These are phyloP conservation scores for Rhipidura dahli DNA, from an alignment of 2,113 vertebrate species.

Conservation along the genomic window DNA sequence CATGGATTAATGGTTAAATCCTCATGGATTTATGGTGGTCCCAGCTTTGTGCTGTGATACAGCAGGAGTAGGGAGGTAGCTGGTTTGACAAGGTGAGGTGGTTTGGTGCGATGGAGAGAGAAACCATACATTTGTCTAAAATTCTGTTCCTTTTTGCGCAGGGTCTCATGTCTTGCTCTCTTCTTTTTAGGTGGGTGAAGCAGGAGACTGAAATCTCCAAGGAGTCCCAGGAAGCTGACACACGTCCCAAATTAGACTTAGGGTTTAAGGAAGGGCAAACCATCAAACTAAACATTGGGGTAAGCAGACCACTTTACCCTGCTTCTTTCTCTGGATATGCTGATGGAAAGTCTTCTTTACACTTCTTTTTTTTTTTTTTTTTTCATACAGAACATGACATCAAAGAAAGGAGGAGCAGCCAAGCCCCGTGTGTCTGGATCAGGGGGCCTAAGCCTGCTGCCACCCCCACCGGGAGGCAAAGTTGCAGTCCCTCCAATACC, in stretches of 20 bases:
- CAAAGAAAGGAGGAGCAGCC: slow-evolving; percentile 80
- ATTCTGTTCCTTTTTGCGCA: background rate
- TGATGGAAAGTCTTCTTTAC: background rate
- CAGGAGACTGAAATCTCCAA: slow-evolving; percentile 88
- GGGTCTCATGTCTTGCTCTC: background rate
- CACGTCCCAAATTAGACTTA: slow-evolving; percentile 89
- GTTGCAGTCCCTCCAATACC: slow-evolving; percentile 75
- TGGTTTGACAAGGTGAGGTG: background rate
- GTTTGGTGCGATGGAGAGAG: background rate
- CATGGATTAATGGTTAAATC: background rate
- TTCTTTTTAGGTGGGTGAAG: slow-evolving; percentile 87
- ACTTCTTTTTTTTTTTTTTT: background rate
- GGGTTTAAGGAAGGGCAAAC: slow-evolving; percentile 98
- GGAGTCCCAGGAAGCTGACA: slow-evolving; percentile 85
- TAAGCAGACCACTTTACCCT: slow-evolving; percentile 56
- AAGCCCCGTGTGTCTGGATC: slow-evolving; percentile 80
- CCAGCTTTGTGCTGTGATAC: background rate
- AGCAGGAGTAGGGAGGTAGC: background rate
- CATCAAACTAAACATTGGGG: slow-evolving; percentile 96
- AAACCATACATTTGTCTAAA: background rate
- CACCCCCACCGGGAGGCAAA: slow-evolving; percentile 90
- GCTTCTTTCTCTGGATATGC: background rate
- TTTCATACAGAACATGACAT: slow-evolving; percentile 77
- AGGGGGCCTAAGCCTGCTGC: slow-evolving; percentile 85
- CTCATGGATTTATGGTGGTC: background rate